These are phyloP conservation scores for Portevinia maculata DNA, from an alignment of 2,888 invertebrate species.

Conservation along the genomic window DNA sequence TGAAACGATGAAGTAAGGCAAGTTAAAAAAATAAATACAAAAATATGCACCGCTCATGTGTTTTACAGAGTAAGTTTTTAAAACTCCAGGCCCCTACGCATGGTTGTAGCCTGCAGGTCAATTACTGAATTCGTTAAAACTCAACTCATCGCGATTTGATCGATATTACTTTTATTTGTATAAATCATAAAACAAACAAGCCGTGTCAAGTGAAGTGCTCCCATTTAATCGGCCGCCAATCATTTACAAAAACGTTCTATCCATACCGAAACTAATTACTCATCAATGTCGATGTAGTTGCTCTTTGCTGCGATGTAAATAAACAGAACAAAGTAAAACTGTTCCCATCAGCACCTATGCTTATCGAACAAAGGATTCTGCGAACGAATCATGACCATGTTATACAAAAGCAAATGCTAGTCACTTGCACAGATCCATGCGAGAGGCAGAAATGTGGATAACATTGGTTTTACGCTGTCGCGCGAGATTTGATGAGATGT, in stretches of 20 bases:
- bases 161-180: no score
- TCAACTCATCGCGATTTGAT: no score
- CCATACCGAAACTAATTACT: constrained; percentile 3
- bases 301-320: not conserved
- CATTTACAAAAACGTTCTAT: not conserved
- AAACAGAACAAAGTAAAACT: not conserved
- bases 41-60: no score
- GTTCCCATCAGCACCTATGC: not conserved
- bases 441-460: not conserved
- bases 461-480: constrained; percentile 7
- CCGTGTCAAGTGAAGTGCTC: not conserved
- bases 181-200: no score
- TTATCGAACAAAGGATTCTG: constrained; percentile 10
- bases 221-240: not conserved
- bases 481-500: constrained; percentile 9
- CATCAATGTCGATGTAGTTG: not conserved
- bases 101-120: no score
- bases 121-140: no score
- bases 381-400: not conserved
- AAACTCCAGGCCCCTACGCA: no score
- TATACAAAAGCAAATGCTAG: not conserved
- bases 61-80: no score
- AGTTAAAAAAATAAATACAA: no score
- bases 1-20: no score
- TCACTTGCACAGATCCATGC: not conserved